Evolutionary conservation across 1,140 invertebrate species (phyloP), one percentile per base, ranked within the genome.

Genomic region (Drosophila lacteicornis): DNA sequence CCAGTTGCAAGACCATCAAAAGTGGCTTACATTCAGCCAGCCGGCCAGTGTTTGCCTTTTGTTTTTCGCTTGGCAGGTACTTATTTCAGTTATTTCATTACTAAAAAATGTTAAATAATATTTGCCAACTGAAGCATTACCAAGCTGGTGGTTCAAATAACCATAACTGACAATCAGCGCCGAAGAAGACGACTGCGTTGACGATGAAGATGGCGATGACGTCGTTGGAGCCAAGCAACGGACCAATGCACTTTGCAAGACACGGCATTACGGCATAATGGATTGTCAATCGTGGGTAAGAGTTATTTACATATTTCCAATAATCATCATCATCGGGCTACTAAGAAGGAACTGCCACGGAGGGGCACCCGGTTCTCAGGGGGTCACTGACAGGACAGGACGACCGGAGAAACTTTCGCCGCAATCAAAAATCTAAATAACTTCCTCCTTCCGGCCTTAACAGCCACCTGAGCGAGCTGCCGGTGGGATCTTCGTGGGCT

Each of bases 111-210:
- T 77, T 77, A 77, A 77, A 77, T 76, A 68, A 77, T 60, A 76
- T 76, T 60, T 77, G 61, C 76, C 61, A 74, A 79, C 77, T 67
- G 68, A 79, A 65, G 76, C 69, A 79, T 79, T 79, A 45, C 77
- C 33, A 57, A 65, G 73, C 62, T 50, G 49, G 71, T 55, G 49
- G 71, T 55, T 65, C 58, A 75, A 75, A 75, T 43, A 38, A 53
- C 69, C 69, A 74, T 75, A 57, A 65, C 73, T 75, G 69, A 75
- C 71, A 56, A 74, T 60, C 68, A 74, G 70, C 25, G 15, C n/a
- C 62, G 62, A 68, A 42, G 46, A 53, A 36, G 63, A 68, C 63
- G 58, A 36, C 61, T 47, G 36, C 27, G 38, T 47, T 36, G 50
- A 33, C 63, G 40, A 22, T 30, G 19, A 57, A 13, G 50, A 55